These are phyloP conservation scores for Cottoperca gobio DNA, from an alignment of 2,797 vertebrate species.

Conservation along the genomic window DNA sequence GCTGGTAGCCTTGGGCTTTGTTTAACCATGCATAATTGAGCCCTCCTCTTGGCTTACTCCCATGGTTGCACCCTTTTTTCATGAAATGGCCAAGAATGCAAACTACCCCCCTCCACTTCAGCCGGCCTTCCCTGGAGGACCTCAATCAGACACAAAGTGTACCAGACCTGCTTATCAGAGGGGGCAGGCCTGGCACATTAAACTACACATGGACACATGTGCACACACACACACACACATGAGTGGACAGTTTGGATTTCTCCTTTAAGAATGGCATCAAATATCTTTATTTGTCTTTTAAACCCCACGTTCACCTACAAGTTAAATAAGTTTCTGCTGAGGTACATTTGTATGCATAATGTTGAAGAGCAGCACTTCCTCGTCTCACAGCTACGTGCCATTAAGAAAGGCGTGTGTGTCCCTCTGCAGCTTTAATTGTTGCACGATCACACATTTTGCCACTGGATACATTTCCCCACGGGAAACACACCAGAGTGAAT, in stretches of 20 bases:
- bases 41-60: slow-evolving; percentile 86
- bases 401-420: background rate
- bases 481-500: slow-evolving; percentile 2
- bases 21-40: slow-evolving; percentile 87
- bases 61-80: slow-evolving; percentile 87
- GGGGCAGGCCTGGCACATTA: slow-evolving; percentile 76
- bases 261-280: background rate
- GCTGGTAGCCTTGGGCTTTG: slow-evolving; percentile 83
- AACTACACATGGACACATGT: slow-evolving; percentile 60
- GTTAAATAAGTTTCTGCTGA: background rate
- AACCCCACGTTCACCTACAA: background rate
- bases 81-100: slow-evolving; percentile 88
- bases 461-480: slow-evolving; percentile 10
- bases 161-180: slow-evolving; percentile 85
- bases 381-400: background rate
- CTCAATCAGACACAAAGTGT: slow-evolving; percentile 84
- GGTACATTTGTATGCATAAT: background rate
- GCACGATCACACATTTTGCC: background rate
- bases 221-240: slow-evolving; percentile 20
- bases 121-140: slow-evolving; percentile 82
- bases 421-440: slow-evolving; percentile 8
- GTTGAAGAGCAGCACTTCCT: background rate
- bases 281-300: background rate
- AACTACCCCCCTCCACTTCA: slow-evolving; percentile 82
- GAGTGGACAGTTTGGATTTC: background rate